These are phyloP conservation scores for Calonectris borealis DNA, from an alignment of 2,113 vertebrate genomes.

Conservation along the genomic window DNA sequence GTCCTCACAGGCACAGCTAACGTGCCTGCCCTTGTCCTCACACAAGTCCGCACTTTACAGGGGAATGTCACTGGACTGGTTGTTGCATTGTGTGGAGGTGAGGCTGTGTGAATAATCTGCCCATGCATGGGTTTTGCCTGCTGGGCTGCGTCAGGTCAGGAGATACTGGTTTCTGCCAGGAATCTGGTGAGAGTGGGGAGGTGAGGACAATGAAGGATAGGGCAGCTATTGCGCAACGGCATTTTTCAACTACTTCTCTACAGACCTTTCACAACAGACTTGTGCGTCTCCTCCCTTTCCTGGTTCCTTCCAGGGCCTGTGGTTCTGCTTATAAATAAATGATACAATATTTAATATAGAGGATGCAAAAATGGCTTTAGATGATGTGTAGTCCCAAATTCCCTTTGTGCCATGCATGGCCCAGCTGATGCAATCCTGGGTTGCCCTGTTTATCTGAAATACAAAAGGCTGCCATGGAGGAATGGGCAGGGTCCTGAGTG, in stretches of 20 bases:
- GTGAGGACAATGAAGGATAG: background rate
- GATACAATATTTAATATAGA: background rate
- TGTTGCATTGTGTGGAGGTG: background rate
- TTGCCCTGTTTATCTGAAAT: background rate
- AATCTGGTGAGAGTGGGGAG: background rate
- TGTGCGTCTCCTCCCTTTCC: background rate
- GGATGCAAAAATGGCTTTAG: background rate
- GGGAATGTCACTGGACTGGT: background rate
- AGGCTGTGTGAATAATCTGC: background rate
- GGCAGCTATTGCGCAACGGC: background rate
- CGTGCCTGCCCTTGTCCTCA: background rate
- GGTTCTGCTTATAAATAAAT: background rate
- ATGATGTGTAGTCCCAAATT: background rate
- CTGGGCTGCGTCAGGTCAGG: background rate
- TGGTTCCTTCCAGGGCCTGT: background rate
- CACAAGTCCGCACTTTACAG: fast-evolving
- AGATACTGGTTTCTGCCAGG: background rate
- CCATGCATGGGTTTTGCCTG: background rate
- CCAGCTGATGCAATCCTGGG: background rate
- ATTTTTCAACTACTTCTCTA: background rate
- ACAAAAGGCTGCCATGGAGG: background rate
- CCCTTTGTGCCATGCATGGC: background rate
- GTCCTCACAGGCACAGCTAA: background rate
- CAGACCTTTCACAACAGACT: background rate
- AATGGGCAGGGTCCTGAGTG: background rate